Conservation (phyloP, 2,797 vertebrate species). For the Tachyglossus aculeatus region DNA sequence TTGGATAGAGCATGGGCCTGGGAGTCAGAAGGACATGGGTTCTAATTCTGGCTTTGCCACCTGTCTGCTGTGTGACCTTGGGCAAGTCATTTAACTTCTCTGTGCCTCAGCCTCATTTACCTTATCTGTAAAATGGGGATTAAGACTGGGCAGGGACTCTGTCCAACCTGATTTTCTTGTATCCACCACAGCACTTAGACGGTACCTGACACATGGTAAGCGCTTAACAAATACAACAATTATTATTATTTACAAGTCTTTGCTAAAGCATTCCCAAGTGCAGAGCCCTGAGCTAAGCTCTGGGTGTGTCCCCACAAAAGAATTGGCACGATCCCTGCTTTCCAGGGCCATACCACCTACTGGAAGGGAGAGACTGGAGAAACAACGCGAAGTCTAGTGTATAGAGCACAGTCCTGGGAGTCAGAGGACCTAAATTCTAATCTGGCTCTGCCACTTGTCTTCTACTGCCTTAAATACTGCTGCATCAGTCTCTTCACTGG, state of each 20-base stretch:
- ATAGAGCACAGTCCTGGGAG: no score
- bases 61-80: not conserved
- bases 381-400: no score
- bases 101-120: not conserved
- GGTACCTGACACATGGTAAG: not conserved
- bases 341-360: not conserved
- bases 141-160: not conserved
- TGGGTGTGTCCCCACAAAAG: not conserved
- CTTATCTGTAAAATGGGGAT: no score
- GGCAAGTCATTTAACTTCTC: not conserved
- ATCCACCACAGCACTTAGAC: not conserved
- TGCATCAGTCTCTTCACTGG: no score
- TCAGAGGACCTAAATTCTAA: no score
- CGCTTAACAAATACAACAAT: not conserved
- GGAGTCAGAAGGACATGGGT: accelerated
- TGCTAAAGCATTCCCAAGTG: not conserved
- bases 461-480: no score
- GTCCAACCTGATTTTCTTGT: not conserved
- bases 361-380: not conserved
- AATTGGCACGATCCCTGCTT: not conserved
- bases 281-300: not conserved
- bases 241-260: accelerated
- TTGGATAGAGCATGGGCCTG: no score
- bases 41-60: not conserved
- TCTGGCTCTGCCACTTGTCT: no score